Evolutionary conservation across 2,113 vertebrate genomes (phyloP).

Genomic region (Myrmecobius fasciatus): DNA sequence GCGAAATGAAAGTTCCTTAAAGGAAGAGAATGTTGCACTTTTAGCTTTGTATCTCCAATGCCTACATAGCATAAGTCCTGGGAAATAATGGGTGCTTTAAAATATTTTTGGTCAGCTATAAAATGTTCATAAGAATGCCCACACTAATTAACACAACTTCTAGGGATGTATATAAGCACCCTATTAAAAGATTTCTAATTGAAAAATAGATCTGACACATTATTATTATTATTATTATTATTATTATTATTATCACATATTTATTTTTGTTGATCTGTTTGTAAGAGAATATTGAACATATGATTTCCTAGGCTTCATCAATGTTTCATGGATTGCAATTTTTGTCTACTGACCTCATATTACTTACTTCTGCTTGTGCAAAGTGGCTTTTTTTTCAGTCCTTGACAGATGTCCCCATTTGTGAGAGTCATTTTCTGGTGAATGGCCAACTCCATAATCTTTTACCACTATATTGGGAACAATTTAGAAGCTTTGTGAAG

Average conservation of each 20-base stretch:
- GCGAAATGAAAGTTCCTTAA: background rate
- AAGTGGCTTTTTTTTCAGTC: background rate
- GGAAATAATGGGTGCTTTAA: background rate
- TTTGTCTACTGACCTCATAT: background rate
- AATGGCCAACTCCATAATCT: background rate
- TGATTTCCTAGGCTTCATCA: background rate
- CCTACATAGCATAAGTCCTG: background rate
- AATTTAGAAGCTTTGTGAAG: background rate
- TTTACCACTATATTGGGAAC: background rate
- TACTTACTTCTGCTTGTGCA: background rate
- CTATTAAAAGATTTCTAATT: background rate
- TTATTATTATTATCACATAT: background rate
- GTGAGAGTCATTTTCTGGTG: background rate
- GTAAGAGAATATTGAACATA: background rate
- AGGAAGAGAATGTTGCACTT: background rate
- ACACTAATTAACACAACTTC: background rate
- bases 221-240: background rate
- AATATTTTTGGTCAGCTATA: background rate
- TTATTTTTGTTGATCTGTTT: background rate
- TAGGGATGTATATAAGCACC: background rate
- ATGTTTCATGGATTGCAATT: background rate
- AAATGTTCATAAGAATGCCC: background rate
- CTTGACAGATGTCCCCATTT: background rate
- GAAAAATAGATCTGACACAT: background rate
- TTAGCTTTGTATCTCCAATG: background rate